A percentile compares a stretch with the other conserved stretches of the same genome.
Evolutionary conservation across 2,113 vertebrate genomes (phyloP).

Genomic region (Corythoichthys intestinalis): DNA sequence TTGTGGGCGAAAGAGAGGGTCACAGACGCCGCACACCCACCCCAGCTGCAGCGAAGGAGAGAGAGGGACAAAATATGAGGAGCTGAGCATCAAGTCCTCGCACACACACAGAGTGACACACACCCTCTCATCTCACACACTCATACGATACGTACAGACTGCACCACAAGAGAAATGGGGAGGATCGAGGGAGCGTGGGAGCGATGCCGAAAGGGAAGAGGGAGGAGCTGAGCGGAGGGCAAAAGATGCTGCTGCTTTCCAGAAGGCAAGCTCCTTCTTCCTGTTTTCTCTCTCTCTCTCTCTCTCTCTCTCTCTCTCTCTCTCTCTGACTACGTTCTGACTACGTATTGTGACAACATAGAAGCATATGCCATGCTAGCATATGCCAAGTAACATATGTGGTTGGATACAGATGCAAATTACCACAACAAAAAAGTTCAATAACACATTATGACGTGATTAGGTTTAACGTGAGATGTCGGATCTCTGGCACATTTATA

Average conservation of each 20-base stretch:
- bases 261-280: conserved; percentile 39
- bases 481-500: no score
- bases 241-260: conserved; percentile 54
- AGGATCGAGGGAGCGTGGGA: conserved; percentile 62
- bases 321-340: conserved; percentile 7
- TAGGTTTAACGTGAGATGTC: no score
- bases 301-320: conserved; percentile 4
- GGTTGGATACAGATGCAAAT: no score
- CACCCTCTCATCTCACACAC: neutral
- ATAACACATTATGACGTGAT: no score
- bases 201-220: conserved; percentile 55
- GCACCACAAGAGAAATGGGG: conserved; percentile 51
- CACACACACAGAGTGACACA: neutral
- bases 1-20: conserved; percentile 62
- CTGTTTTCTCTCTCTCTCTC: conserved; percentile 15
- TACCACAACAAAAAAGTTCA: no score
- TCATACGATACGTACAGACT: conserved; percentile 12
- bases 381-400: no score
- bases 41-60: conserved; percentile 46
- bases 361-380: no score
- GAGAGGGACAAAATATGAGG: conserved; percentile 30
- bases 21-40: conserved; percentile 59
- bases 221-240: conserved; percentile 44
- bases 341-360: no score
- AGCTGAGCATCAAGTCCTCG: conserved; percentile 31